Evolutionary conservation across 64 coral and sea anemone species (phyloP).

Genomic region (Pocillopora damicornis): DNA sequence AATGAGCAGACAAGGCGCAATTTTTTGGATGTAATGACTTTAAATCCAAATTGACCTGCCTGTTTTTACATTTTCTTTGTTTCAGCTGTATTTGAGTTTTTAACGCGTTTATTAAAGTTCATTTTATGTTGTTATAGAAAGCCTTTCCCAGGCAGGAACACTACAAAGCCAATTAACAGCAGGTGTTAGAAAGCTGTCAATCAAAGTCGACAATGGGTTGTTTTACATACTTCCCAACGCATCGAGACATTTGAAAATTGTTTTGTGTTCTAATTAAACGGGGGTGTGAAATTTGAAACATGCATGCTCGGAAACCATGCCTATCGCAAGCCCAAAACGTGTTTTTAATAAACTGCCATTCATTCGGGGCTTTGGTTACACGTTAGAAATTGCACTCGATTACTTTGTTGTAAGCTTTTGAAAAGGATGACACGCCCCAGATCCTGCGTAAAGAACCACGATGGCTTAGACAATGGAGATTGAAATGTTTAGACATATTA

Average conservation of each 20-base stretch:
- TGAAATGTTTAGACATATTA: conserved; percentile 99
- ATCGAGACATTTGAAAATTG: conserved; percentile 83
- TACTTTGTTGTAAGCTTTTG: conserved; percentile 97
- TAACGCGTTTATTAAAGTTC: conserved; percentile 91
- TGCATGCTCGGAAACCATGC: conserved; percentile 56
- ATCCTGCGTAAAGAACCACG: conserved; percentile 85
- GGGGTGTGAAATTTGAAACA: conserved; percentile 70
- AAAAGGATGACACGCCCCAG: conserved; percentile 98
- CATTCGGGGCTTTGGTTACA: conserved; percentile 62
- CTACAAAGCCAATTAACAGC: conserved; percentile 99
- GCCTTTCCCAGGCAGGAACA: conserved; percentile 72
- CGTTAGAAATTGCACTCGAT: conserved; percentile 96
- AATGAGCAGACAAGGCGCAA: background rate
- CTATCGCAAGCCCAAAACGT: conserved; percentile 17
- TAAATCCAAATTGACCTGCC: conserved; percentile 1
- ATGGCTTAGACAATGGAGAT: conserved; percentile 96
- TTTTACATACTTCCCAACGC: conserved; percentile 79
- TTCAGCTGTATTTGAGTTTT: conserved; percentile 92
- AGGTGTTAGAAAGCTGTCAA: conserved; percentile 93
- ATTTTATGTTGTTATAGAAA: conserved; percentile 78
- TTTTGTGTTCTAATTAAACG: conserved; percentile 92
- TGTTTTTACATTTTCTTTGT: conserved; percentile 25
- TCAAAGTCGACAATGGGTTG: conserved; percentile 85
- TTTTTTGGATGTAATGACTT: conserved; percentile 11
- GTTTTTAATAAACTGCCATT: conserved; percentile 52